Base-by-base conservation (phyloP, 2,113 vertebrate species). In the Peromyscus polionotus region DNA sequence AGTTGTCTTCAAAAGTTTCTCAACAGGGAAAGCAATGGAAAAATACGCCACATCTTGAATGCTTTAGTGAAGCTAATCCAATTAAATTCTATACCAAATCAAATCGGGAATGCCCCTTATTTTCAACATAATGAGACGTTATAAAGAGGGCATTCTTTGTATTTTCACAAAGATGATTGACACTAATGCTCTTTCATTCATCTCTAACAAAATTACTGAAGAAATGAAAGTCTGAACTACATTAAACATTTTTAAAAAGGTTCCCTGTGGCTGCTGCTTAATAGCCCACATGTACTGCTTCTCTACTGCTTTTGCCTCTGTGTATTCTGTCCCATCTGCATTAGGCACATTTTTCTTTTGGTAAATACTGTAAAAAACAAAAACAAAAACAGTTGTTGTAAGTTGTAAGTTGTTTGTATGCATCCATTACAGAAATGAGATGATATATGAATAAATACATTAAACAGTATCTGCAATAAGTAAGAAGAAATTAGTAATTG, bases 141-240 rank as follows among this genome's bases (percentile, higher is more conserved):
- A 68, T 57, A 73, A 14, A 68, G 42, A 31, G 13, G 26, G 85
- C 89, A 68, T 67, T 89, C 1, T 7, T 33, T n/a, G 20, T 57
- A 20, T 92, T 88, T 91, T 79, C 67, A 93, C 54, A 91, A 73
- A 24, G 3, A 59, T 93, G 51, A 67, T 80, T 91, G 65, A 77
- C 76, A 88, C 33, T 13, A 80, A 28, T 72, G 3, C 17, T 20
- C 33, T 97, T 94, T 72, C 39, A 89, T 91, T 94, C 39, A 88
- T 95, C 90, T 91, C 51, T 95, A 91, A 88, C 17, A 83, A 61
- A 91, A 87, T 94, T 73, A 75, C 42, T 24, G 57, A 90, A 91
- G 14, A 93, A 68, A 73, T 68, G 86, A 70, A 81, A 75, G 1
- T 24, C 22, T 76, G 5, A 83, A 93, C 26, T 91, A 59, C 48